phyloP scores from a whole-genome alignment of 2,113 vertebrate genomes.

The Candoia aspera region DNA sequence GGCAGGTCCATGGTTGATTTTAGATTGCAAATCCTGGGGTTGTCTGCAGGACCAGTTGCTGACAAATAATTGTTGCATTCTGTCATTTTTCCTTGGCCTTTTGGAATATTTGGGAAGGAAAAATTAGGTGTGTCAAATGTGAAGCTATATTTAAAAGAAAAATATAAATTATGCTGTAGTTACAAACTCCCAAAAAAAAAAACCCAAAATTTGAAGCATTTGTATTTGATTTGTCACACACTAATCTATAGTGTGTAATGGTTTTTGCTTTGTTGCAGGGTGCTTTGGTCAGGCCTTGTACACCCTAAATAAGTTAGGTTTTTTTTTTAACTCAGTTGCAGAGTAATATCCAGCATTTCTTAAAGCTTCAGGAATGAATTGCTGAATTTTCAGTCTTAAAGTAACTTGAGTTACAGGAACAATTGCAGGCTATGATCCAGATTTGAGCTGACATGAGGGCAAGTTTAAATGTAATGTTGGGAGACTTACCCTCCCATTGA shows the following conservation, averaged over 20 bases:
- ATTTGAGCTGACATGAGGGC: background rate
- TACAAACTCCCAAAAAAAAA: conserved; percentile 6
- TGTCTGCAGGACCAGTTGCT: background rate
- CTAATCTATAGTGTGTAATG: conserved; percentile 22
- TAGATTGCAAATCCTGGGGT: background rate
- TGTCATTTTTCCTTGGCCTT: background rate
- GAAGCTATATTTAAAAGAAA: background rate
- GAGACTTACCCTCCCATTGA: background rate
- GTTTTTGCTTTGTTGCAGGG: conserved; percentile 26
- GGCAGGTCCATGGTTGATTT: background rate
- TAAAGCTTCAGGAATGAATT: conserved; percentile 5
- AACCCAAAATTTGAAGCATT: conserved; percentile 30
- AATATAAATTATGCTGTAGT: background rate
- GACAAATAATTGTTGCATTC: background rate
- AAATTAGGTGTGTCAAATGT: background rate
- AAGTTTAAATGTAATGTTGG: conserved; percentile 3
- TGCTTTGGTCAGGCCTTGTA: conserved; percentile 11
- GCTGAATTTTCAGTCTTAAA: background rate
- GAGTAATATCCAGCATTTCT: background rate
- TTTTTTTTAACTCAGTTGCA: background rate
- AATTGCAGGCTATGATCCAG: conserved; percentile 6
- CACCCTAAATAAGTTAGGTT: conserved; percentile 9
- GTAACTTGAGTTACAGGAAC: conserved; percentile 3
- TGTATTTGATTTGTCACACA: conserved; percentile 41
- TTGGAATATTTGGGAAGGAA: background rate